Evolutionary conservation across 2,888 invertebrate species (phyloP).

Genomic region (Tillus elongatus): DNA sequence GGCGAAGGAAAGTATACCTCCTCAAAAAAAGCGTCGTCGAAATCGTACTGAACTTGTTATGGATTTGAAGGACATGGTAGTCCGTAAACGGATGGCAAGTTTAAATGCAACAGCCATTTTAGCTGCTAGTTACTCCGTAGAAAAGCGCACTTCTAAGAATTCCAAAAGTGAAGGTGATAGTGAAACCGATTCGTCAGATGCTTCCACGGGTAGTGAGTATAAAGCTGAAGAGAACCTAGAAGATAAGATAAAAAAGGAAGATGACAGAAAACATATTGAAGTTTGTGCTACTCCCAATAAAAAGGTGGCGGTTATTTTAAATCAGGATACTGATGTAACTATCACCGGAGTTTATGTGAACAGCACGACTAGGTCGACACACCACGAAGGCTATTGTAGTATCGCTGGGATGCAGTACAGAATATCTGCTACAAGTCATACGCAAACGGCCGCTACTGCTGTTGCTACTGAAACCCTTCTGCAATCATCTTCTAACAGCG

Average conservation of each 20-base stretch:
- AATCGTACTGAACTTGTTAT: conserved; percentile 57
- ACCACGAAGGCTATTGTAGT: conserved; percentile 75
- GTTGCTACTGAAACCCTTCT: conserved; percentile 55
- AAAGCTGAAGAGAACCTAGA: conserved; percentile 40
- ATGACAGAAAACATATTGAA: conserved; percentile 40
- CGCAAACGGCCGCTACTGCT: conserved; percentile 76
- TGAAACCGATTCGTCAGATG: conserved; percentile 38
- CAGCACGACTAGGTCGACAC: conserved; percentile 63
- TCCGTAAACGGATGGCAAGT: conserved; percentile 84
- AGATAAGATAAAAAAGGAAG: conserved; percentile 46
- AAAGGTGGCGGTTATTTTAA: conserved; percentile 69
- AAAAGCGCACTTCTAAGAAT: conserved; percentile 50
- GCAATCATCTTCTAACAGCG: conserved; percentile 34
- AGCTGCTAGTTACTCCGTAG: conserved; percentile 72
- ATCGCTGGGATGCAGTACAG: conserved; percentile 80
- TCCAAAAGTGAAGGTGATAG: conserved; percentile 49
- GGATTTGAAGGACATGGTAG: conserved; percentile 81
- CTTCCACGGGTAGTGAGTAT: conserved; percentile 42
- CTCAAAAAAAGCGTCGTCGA: conserved; percentile 47
- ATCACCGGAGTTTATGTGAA: conserved; percentile 79
- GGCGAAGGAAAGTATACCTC: conserved; percentile 40
- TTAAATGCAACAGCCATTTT: conserved; percentile 84
- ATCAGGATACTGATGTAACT: conserved; percentile 79
- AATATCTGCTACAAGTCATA: conserved; percentile 78
- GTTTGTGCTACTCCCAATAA: conserved; percentile 42